Conservation (phyloP, 53 echinoderm and acorn worm species). For the Echinometra lucunter region DNA sequence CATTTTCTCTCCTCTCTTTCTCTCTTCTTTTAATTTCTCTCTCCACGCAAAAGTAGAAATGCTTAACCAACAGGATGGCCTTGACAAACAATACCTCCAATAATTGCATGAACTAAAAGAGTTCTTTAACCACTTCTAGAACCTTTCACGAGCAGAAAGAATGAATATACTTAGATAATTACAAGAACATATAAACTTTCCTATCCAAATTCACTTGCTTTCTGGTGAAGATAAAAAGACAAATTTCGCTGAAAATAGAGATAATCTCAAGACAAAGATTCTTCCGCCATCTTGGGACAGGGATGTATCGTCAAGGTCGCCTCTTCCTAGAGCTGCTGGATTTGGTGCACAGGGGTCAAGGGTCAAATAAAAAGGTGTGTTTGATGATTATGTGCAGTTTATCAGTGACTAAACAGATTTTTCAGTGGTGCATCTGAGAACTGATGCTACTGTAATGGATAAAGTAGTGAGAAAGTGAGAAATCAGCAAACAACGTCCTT, state of each 20-base stretch:
- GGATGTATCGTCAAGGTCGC: constrained; percentile 69
- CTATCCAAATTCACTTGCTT: neutral
- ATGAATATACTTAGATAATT: neutral
- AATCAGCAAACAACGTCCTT: too few relatives aligned
- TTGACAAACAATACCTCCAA: neutral
- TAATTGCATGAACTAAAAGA: neutral
- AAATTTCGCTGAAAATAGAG: neutral
- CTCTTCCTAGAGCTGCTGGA: constrained; percentile 76
- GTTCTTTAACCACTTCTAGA: neutral
- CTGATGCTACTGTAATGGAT: too few relatives aligned
- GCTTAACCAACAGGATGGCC: neutral
- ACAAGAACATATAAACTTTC: constrained; percentile 1
- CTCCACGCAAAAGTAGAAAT: neutral
- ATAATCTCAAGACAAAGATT: neutral
- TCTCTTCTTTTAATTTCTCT: neutral
- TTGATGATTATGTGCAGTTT: neutral
- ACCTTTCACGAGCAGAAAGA: neutral
- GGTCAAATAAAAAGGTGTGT: constrained; percentile 32
- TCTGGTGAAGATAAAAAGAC: neutral
- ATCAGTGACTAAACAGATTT: neutral
- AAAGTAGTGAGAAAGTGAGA: too few relatives aligned
- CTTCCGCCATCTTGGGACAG: neutral
- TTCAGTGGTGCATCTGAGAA: too few relatives aligned
- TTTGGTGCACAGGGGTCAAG: constrained; percentile 78
- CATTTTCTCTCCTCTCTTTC: neutral